Evolutionary conservation across 2,113 vertebrate genomes (phyloP).

Genomic region (Ptilonorhynchus violaceus): DNA sequence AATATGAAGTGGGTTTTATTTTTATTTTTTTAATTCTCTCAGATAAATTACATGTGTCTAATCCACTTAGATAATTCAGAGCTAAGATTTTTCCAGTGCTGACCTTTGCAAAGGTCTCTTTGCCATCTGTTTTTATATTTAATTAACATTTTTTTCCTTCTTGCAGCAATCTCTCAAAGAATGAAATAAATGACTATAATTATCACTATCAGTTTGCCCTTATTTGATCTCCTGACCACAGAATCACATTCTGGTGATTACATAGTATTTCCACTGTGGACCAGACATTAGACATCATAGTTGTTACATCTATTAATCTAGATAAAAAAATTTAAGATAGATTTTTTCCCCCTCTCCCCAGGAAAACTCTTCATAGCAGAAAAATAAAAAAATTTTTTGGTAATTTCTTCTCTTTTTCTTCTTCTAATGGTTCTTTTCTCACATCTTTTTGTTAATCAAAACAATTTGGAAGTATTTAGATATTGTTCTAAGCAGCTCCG

Average conservation of each 20-base stretch:
- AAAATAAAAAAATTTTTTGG: background rate
- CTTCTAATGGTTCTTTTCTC: background rate
- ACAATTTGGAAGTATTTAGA: background rate
- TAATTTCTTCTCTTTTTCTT: background rate
- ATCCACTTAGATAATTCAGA: conserved; percentile 37
- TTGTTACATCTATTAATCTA: background rate
- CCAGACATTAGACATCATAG: background rate
- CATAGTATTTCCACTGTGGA: background rate
- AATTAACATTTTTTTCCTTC: conserved; percentile 18
- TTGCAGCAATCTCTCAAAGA: conserved; percentile 1
- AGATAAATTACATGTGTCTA: conserved; percentile 25
- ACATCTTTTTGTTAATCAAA: background rate
- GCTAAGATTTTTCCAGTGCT: background rate
- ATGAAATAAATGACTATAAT: conserved; percentile 19
- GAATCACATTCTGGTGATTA: background rate
- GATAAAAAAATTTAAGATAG: background rate
- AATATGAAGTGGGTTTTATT: conserved; percentile 8
- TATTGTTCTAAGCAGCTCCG: background rate
- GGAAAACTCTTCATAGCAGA: background rate
- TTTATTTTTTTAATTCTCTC: conserved; percentile 14
- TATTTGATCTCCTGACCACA: background rate
- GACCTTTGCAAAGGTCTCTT: conserved; percentile 39
- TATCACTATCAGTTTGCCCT: background rate
- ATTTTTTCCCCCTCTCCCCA: background rate
- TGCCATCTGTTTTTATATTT: conserved; percentile 53